Percentiles rank a stretch among this genome's conserved stretches.
Conservation (phyloP, 2,113 vertebrate species). For the Tetraodon nigroviridis region DNA sequence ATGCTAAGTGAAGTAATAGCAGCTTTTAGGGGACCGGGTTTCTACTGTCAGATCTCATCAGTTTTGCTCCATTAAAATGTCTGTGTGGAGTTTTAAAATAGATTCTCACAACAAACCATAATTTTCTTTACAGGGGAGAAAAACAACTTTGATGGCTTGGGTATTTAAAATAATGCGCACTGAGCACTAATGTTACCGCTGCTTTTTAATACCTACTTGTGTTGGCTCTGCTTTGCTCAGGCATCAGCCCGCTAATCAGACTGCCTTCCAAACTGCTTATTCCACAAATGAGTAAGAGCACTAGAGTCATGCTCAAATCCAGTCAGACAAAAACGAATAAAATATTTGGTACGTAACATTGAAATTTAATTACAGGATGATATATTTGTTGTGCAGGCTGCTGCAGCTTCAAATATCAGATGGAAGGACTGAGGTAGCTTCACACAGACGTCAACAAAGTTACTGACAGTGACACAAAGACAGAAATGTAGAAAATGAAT, state of each 20-base stretch:
- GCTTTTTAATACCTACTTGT: neutral
- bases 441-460: slow-evolving; percentile 6
- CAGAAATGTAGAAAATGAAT: neutral
- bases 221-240: slow-evolving; percentile 10
- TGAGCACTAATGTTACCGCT: neutral
- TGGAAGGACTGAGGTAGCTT: neutral
- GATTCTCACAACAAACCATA: neutral
- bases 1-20: neutral
- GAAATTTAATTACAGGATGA: neutral
- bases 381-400: neutral
- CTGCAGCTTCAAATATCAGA: neutral
- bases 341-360: neutral
- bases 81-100: neutral
- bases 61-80: neutral
- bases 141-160: slow-evolving; percentile 2
- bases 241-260: slow-evolving; percentile 14
- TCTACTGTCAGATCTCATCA: neutral
- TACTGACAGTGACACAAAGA: slow-evolving; percentile 1
- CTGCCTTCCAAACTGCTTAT: neutral
- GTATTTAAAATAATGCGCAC: slow-evolving; percentile 4
- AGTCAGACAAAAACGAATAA: no score
- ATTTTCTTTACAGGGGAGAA: neutral
- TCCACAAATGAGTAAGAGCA: slow-evolving; percentile 23
- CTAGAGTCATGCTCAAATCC: neutral
- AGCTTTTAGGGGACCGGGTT: neutral